These are phyloP conservation scores for Leucania comma DNA, from an alignment of 2,888 invertebrate species.

Conservation along the genomic window DNA sequence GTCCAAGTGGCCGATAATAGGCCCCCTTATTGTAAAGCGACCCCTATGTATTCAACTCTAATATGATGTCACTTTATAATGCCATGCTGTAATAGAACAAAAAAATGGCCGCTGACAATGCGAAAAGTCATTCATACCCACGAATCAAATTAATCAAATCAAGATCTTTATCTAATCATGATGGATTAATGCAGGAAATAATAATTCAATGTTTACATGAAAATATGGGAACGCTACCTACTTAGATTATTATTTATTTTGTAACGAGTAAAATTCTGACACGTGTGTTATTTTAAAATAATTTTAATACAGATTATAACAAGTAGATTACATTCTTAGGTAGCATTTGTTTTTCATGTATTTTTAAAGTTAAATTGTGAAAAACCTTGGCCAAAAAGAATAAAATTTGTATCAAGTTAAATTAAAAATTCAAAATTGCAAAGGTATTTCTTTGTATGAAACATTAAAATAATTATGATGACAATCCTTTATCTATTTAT, in stretches of 20 bases:
- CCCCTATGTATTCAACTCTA: slow-evolving; percentile 23
- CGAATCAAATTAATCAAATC: slow-evolving; percentile 19
- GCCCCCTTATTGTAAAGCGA: slow-evolving; percentile 21
- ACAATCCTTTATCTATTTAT: neutral
- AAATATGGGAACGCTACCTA: neutral
- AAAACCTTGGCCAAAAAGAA: neutral
- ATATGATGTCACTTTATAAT: slow-evolving; percentile 30
- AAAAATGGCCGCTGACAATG: slow-evolving; percentile 19
- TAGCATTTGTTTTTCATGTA: neutral
- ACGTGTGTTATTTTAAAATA: neutral
- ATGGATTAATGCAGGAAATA: slow-evolving; percentile 5
- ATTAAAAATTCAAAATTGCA: neutral
- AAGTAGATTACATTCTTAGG: neutral
- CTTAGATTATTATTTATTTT: neutral
- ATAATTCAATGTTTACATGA: neutral
- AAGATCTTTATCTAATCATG: slow-evolving; percentile 27
- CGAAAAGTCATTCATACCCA: neutral
- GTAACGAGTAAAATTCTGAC: neutral
- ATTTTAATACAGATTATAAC: too few relatives aligned
- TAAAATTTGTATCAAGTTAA: neutral
- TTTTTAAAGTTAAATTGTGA: neutral
- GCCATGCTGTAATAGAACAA: slow-evolving; percentile 7
- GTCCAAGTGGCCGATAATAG: slow-evolving; percentile 24
- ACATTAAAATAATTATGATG: neutral
- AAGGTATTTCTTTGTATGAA: neutral